These are phyloP conservation scores for Myocastor coypus DNA, from an alignment of 2,113 vertebrate species.

Conservation along the genomic window DNA sequence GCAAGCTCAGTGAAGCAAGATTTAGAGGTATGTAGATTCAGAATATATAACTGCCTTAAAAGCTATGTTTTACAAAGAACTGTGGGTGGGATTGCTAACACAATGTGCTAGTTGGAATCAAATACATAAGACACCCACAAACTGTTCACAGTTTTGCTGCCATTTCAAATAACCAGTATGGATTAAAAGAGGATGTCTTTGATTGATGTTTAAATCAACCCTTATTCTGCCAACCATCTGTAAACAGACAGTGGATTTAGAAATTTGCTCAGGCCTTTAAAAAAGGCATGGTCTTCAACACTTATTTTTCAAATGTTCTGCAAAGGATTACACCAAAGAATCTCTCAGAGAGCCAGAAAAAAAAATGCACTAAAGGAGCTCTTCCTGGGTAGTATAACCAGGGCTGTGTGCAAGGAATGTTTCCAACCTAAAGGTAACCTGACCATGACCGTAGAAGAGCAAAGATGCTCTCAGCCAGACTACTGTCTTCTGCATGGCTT, in stretches of 20 bases:
- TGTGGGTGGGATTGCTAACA: not conserved
- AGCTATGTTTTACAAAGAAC: not conserved
- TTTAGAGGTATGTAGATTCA: not conserved
- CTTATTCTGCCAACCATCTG: not conserved
- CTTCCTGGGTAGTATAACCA: not conserved
- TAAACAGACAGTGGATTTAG: slow-evolving; percentile 1
- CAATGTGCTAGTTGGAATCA: not conserved
- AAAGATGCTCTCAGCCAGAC: slow-evolving; percentile 8
- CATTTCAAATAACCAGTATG: not conserved
- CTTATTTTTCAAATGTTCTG: not conserved
- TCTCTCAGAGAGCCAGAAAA: not conserved
- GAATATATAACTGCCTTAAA: not conserved
- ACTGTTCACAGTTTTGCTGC: not conserved
- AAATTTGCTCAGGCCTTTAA: not conserved
- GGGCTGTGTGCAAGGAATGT: not conserved
- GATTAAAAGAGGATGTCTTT: not conserved
- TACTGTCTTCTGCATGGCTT: not conserved
- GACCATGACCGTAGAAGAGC: not conserved
- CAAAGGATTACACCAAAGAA: not conserved
- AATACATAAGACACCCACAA: not conserved
- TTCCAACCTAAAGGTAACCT: not conserved
- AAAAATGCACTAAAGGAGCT: not conserved
- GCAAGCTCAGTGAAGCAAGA: not conserved
- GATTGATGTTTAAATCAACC: not conserved
- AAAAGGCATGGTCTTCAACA: not conserved